These are phyloP conservation scores for Corydoras sp. DNA, from an alignment of 2,113 vertebrate genomes.

Conservation along the genomic window DNA sequence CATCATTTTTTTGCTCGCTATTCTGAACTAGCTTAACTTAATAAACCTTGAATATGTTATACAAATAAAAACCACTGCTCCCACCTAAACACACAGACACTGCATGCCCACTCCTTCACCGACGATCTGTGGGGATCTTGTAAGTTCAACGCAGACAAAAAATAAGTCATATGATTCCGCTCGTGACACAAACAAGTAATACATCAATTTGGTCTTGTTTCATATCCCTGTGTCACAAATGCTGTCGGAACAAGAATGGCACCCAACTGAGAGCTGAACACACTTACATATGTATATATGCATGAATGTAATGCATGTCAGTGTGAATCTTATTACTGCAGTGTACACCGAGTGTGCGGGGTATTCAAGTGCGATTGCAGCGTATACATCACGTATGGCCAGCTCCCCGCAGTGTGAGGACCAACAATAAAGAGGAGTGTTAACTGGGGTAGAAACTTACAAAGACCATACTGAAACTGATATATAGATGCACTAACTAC, in stretches of 20 bases:
- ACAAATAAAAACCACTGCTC: neutral
- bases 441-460: neutral
- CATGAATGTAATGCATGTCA: conserved; percentile 24
- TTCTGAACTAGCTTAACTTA: too few relatives aligned
- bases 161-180: conserved; percentile 16
- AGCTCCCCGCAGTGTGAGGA: conserved; percentile 1
- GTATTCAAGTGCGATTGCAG: conserved; percentile 23
- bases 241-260: neutral
- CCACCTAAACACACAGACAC: conserved; percentile 13
- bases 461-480: neutral
- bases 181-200: conserved; percentile 16
- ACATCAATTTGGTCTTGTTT: conserved; percentile 7
- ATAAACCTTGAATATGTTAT: too few relatives aligned
- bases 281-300: conserved; percentile 30
- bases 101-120: neutral
- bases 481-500: neutral
- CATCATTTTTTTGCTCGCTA: too few relatives aligned
- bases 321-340: conserved; percentile 6
- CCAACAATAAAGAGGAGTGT: conserved; percentile 9
- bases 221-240: neutral
- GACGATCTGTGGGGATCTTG: neutral
- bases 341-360: conserved; percentile 16
- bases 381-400: conserved; percentile 36
- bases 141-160: neutral
- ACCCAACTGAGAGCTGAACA: conserved; percentile 12